Evolutionary conservation across 1,140 invertebrate species (phyloP).

Genomic region (Tetramorium alpestre): DNA sequence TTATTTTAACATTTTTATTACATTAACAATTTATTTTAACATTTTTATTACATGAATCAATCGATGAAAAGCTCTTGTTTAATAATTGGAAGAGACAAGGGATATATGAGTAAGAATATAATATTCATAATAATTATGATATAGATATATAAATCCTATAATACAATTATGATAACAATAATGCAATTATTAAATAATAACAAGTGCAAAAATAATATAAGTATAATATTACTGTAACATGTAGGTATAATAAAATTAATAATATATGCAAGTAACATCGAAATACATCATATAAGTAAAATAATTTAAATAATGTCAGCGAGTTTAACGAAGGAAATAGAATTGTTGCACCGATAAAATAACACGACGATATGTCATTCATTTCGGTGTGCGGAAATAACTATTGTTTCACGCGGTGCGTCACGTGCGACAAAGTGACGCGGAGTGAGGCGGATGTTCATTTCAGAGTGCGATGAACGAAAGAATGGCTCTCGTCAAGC

Average conservation of each 20-base stretch:
- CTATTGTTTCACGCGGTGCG: constrained; percentile 21
- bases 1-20: constrained; percentile 12
- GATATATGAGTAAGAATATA: not conserved
- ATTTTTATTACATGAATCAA: not conserved
- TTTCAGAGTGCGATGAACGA: constrained; percentile 24
- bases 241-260: not conserved
- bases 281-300: not conserved
- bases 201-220: not conserved
- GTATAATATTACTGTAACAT: not conserved
- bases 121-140: constrained; percentile 1
- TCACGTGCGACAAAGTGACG: constrained; percentile 29
- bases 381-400: constrained; percentile 28
- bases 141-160: not conserved
- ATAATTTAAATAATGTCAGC: not conserved
- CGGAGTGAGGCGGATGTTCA: constrained; percentile 15
- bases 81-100: not conserved
- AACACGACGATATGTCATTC: not conserved
- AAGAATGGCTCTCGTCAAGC: constrained; percentile 27
- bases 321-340: not conserved
- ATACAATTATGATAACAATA: not conserved
- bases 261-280: not conserved
- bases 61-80: not conserved
- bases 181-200: not conserved
- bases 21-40: not conserved
- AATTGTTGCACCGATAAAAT: not conserved